These are phyloP conservation scores for Drosophila pullipes DNA, from an alignment of 2,888 invertebrate genomes.

Conservation along the genomic window DNA sequence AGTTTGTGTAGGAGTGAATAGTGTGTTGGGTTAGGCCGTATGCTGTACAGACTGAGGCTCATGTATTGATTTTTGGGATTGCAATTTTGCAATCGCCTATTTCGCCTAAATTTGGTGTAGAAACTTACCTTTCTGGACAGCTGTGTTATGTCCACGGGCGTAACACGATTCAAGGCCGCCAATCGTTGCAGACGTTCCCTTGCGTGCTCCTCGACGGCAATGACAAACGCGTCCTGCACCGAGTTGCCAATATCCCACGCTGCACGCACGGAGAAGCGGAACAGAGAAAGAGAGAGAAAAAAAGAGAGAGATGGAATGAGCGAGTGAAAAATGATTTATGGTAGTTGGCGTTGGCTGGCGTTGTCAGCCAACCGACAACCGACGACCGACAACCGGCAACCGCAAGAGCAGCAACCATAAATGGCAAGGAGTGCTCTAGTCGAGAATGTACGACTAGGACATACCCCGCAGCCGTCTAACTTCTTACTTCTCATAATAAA, in stretches of 20 bases:
- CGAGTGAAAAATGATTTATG: constrained; percentile 54
- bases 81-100: neutral
- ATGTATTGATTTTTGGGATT: neutral
- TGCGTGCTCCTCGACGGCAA: constrained; percentile 98
- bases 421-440: neutral
- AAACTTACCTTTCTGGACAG: constrained; percentile 92
- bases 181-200: constrained; percentile 96
- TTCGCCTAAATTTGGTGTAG: neutral
- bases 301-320: neutral
- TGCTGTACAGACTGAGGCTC: neutral
- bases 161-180: constrained; percentile 96
- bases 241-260: constrained; percentile 94
- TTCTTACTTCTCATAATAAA: no score
- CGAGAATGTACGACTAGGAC: neutral
- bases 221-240: constrained; percentile 98
- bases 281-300: constrained; percentile 19
- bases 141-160: constrained; percentile 96
- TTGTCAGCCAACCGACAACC: constrained; percentile 38
- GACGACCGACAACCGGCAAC: constrained; percentile 24
- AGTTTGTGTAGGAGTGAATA: neutral
- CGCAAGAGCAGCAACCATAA: constrained; percentile 18
- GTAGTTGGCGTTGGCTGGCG: constrained; percentile 31
- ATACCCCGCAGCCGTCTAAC: neutral
- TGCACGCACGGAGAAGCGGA: constrained; percentile 83
- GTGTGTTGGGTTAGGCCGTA: neutral